Conservation (phyloP, 2,797 vertebrate species). For the Macroramphosus scolopax region DNA sequence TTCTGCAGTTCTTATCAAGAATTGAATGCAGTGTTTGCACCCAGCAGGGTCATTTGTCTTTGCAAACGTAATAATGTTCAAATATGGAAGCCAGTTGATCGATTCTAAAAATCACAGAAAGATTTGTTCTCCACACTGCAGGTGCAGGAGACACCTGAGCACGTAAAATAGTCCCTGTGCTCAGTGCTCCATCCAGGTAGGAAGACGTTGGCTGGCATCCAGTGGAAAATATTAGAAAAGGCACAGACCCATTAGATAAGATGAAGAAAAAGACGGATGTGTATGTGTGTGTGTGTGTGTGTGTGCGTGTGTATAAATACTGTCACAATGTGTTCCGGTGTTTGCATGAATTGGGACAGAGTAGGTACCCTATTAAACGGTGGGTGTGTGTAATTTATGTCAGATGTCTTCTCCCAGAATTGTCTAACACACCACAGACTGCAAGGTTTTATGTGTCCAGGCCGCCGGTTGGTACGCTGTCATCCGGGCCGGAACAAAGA, state of each 20-base stretch:
- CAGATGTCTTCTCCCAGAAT: slow-evolving; percentile 17
- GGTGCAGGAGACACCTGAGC: slow-evolving; percentile 51
- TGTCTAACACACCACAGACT: slow-evolving; percentile 44
- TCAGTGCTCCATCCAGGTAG: slow-evolving; percentile 54
- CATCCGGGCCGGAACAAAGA: not conserved
- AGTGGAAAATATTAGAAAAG: slow-evolving; percentile 59
- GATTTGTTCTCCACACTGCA: too few relatives aligned
- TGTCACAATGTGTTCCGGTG: slow-evolving; percentile 61
- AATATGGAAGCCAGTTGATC: too few relatives aligned
- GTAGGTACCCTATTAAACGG: slow-evolving; percentile 34
- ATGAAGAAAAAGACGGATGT: slow-evolving; percentile 37
- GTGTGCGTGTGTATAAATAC: slow-evolving; percentile 54
- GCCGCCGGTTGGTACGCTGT: slow-evolving; percentile 20
- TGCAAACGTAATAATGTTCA: too few relatives aligned
- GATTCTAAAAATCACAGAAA: too few relatives aligned
- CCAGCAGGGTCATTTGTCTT: too few relatives aligned
- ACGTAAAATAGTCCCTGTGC: slow-evolving; percentile 60
- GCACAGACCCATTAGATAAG: slow-evolving; percentile 41
- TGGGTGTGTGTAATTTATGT: slow-evolving; percentile 14
- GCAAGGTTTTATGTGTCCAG: slow-evolving; percentile 8
- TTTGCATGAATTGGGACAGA: slow-evolving; percentile 47
- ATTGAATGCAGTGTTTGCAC: too few relatives aligned
- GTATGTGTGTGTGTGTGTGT: slow-evolving; percentile 22
- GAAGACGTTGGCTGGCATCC: slow-evolving; percentile 44
- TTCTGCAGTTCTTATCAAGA: too few relatives aligned